Evolutionary conservation across 2,888 invertebrate species (phyloP), one percentile per base, ranked within the genome.

Genomic region (Agriopis aurantiaria): DNA sequence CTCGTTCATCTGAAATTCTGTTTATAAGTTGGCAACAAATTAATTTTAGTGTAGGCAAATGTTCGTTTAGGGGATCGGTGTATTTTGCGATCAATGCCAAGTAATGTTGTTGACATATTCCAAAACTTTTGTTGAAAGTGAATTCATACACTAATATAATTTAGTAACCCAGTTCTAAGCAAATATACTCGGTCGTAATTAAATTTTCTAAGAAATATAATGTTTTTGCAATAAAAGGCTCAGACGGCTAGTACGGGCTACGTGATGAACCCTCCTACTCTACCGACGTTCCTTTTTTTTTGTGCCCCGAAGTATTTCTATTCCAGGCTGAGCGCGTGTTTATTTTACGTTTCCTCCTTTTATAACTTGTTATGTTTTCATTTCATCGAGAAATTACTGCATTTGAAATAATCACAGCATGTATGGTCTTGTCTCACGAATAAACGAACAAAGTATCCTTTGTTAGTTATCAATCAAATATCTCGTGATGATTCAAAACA

Each of bases 371-470:
- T 61, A 64, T 62, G 45, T 72, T 68, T 75, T 65, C 56, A 64
- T 70, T 65, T 51, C n/a, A 51, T 68, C 68, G 8, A 17, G 64
- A 64, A 43, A 43, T 11, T 17, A 17, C 46, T 45, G 40, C 11
- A 40, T 48, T 59, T 70, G 45, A 23, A 56, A 55, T 51, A 61
- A 52, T 8, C 62, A 17, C 43, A 11, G 9, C 17, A 56, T 52
- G n/a, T 53, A 43, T 53, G 53, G 73, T 60, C 62, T 66, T 82
- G 81, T 81, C 82, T 84, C 83, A 82, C 80, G 75, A 81, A 79
- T 75, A 66, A 61, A 46, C 12, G 17, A 57, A 52, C 8, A 59
- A 40, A 14, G 40, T 52, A 40, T 43, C 43, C 10, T 33, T 41
- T 12, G 8, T 49, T 55, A 23, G 23, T 11, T 45, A 49, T 23